Evolutionary conservation across 2,113 vertebrate genomes (phyloP), one percentile per base, ranked within the genome.

Genomic region (Toxotes jaculatrix): DNA sequence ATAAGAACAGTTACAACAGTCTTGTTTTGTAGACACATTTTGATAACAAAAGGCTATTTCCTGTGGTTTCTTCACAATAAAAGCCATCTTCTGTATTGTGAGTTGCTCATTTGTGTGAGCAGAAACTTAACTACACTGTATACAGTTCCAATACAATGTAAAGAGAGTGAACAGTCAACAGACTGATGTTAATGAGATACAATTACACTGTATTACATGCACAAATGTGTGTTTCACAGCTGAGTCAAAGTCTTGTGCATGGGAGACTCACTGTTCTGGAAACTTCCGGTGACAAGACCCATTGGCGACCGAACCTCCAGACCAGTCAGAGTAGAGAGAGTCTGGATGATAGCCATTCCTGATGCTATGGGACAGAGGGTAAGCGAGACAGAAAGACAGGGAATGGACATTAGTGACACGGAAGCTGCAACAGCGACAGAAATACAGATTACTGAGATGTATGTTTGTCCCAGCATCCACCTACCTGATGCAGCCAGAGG

Each of bases 401-500:
- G 16, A 65, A 13, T 16, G 60, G 36, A 19, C 3, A 19, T 8
- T 3, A 27, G 14, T 34, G 32, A 78, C n/a, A 36, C 34, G 40
- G 36, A 34, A 0, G 0, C 57, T 42, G n/a, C 23, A 16, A 19
- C 7, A 51, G 4, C 32, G 6, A 36, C 5, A 36, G 8, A 65
- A 55, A 60, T 14, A 42, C 3, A 63, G 14, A 71, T 27, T 7
- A 23, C 4, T n/a, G 5, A 43, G 6, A 5, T 32, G n/a, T 14
- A 12, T 57, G n/a, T 76, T 47, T 71, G 43, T 36, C 1, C 14
- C 4, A 17, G 32, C 55, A 60, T 42, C 13, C 3, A 59, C 73
- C 79, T 59, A 97, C 96, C 96, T 89, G 96, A 97, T 38, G 96
- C 95, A 84, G 96, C 96, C 47, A 97, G 87, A 0, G 96, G 96